phyloP scores from a whole-genome alignment of 2,113 vertebrate genomes.

The Xiphias gladius region DNA sequence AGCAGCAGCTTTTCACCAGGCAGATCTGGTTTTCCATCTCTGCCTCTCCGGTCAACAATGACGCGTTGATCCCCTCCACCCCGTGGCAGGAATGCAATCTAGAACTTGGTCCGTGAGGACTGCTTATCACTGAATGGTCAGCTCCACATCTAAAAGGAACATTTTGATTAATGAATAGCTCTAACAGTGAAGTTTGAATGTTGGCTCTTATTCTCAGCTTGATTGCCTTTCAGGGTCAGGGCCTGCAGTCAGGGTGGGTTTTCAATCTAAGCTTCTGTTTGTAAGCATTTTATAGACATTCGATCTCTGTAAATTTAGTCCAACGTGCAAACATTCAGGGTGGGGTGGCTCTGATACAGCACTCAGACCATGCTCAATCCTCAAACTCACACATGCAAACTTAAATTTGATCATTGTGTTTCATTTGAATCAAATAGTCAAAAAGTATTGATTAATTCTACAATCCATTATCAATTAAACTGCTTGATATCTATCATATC shows the following conservation, averaged over 20 bases:
- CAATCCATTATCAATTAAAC: background rate
- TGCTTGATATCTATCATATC: background rate
- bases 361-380: background rate
- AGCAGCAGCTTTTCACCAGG: conserved; percentile 52
- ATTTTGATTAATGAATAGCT: conserved; percentile 34
- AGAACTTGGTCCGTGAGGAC: conserved; percentile 45
- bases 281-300: background rate
- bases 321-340: background rate
- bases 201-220: conserved; percentile 9
- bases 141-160: conserved; percentile 33
- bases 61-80: conserved; percentile 44
- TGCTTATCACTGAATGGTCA: conserved; percentile 32
- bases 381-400: background rate
- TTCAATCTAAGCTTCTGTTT: background rate
- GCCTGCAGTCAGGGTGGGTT: background rate
- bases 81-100: conserved; percentile 34
- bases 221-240: conserved; percentile 3
- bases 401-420: background rate
- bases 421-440: background rate
- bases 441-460: background rate
- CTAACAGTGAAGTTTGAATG: conserved; percentile 3
- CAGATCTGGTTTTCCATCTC: conserved; percentile 52
- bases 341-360: background rate
- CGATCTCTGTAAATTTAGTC: background rate
- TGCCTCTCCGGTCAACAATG: conserved; percentile 55